phyloP scores from a whole-genome alignment of 2,888 invertebrate species.

The Pteria penguin region DNA sequence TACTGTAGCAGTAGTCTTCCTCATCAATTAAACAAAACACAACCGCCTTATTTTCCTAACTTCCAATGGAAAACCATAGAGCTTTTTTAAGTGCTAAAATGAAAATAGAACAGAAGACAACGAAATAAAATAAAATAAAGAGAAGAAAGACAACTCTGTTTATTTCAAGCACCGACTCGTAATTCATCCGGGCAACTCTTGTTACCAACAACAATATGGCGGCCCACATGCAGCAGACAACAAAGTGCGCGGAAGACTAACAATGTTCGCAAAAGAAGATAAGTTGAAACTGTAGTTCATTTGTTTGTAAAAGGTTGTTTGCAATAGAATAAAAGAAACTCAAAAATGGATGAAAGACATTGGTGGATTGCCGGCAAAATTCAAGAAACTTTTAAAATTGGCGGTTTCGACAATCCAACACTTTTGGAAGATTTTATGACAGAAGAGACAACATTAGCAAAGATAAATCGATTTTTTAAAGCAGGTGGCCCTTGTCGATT shows the following conservation, averaged over 20 bases:
- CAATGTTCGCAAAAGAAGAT: background rate
- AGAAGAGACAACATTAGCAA: constrained; percentile 72
- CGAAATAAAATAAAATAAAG: no score
- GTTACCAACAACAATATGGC: constrained; percentile 75
- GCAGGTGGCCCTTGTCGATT: constrained; percentile 76
- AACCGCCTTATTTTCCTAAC: no score
- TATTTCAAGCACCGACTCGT: no score
- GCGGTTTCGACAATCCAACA: constrained; percentile 77
- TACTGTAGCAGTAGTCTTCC: no score
- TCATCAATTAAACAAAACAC: no score
- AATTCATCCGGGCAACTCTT: constrained; percentile 60
- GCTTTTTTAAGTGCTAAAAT: no score
- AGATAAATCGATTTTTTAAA: constrained; percentile 77
- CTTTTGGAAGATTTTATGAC: constrained; percentile 78
- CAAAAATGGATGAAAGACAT: constrained; percentile 79
- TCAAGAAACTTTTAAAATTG: constrained; percentile 79
- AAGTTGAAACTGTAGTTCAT: background rate
- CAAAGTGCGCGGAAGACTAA: constrained; percentile 12
- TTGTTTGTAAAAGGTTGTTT: background rate
- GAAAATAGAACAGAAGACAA: no score
- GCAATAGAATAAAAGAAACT: constrained; percentile 3
- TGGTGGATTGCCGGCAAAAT: constrained; percentile 80
- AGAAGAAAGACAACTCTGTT: no score
- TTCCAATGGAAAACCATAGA: no score
- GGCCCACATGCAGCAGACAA: constrained; percentile 55